Evolutionary conservation across 2,113 vertebrate species (phyloP).

Genomic region (Tiliqua scincoides): DNA sequence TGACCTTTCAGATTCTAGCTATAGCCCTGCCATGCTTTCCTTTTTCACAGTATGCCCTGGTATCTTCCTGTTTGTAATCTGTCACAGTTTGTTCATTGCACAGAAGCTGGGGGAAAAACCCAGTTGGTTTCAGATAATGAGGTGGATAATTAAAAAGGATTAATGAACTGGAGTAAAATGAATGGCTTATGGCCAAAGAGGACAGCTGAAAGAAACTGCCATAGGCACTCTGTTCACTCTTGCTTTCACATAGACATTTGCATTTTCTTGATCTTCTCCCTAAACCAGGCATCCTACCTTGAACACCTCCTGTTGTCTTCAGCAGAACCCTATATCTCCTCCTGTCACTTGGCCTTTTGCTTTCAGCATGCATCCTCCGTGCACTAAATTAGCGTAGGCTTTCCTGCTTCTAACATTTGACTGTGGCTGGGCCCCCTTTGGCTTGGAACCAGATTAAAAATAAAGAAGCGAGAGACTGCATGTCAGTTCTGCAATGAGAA

Average conservation of each 20-base stretch:
- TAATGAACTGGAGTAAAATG: slow-evolving; percentile 64
- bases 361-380: not conserved
- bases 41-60: slow-evolving; percentile 38
- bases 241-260: slow-evolving; percentile 29
- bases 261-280: not conserved
- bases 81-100: slow-evolving; percentile 30
- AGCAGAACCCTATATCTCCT: not conserved
- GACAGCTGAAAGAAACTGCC: slow-evolving; percentile 25
- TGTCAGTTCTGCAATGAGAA: not conserved
- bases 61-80: slow-evolving; percentile 44
- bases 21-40: slow-evolving; percentile 2
- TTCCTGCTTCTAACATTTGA: not conserved
- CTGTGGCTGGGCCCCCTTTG: slow-evolving; percentile 11
- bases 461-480: slow-evolving; percentile 16
- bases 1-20: slow-evolving; percentile 50
- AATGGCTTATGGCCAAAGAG: slow-evolving; percentile 55
- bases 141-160: slow-evolving; percentile 67
- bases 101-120: slow-evolving; percentile 25
- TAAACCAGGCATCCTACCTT: slow-evolving; percentile 17
- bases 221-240: not conserved
- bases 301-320: not conserved
- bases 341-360: not conserved
- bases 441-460: not conserved
- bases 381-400: not conserved
- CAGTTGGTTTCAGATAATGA: slow-evolving; percentile 63